phyloP scores from a whole-genome alignment of 2,113 vertebrate genomes.

The Hylia prasina region DNA sequence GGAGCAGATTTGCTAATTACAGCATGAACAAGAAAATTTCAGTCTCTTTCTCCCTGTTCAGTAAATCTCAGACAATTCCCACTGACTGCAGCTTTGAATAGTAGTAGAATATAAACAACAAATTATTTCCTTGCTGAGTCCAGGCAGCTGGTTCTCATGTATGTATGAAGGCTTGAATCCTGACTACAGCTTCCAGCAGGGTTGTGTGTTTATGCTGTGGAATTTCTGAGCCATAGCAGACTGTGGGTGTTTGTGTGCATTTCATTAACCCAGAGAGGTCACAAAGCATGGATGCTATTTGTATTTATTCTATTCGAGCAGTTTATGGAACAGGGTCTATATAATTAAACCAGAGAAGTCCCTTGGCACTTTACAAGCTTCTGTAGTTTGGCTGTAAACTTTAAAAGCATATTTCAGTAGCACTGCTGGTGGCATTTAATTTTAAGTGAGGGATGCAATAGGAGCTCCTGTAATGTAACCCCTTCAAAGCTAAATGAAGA shows the following conservation, averaged over 20 bases:
- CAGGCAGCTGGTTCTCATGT: not conserved
- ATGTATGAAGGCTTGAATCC: not conserved
- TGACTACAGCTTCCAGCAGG: not conserved
- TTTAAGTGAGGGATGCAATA: not conserved
- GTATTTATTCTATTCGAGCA: constrained; percentile 50
- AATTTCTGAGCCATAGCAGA: constrained; percentile 28
- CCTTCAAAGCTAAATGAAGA: constrained; percentile 35
- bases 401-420: constrained; percentile 35
- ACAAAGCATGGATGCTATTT: constrained; percentile 28
- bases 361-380: constrained; percentile 37
- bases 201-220: constrained; percentile 40
- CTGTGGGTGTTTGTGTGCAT: constrained; percentile 48
- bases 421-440: constrained; percentile 51
- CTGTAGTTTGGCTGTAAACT: constrained; percentile 46
- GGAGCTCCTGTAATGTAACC: not conserved
- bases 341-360: constrained; percentile 56
- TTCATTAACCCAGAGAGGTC: constrained; percentile 55
- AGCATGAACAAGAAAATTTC: not conserved
- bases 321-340: constrained; percentile 44
- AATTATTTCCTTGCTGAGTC: constrained; percentile 7
- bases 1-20: not conserved
- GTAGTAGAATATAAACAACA: constrained; percentile 6
- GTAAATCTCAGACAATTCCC: not conserved
- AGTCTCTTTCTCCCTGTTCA: not conserved
- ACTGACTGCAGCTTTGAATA: not conserved